A percentile compares a stretch with the other conserved stretches of the same genome.
Conservation (phyloP, 2,113 vertebrate species). For the Penelope pileata region DNA sequence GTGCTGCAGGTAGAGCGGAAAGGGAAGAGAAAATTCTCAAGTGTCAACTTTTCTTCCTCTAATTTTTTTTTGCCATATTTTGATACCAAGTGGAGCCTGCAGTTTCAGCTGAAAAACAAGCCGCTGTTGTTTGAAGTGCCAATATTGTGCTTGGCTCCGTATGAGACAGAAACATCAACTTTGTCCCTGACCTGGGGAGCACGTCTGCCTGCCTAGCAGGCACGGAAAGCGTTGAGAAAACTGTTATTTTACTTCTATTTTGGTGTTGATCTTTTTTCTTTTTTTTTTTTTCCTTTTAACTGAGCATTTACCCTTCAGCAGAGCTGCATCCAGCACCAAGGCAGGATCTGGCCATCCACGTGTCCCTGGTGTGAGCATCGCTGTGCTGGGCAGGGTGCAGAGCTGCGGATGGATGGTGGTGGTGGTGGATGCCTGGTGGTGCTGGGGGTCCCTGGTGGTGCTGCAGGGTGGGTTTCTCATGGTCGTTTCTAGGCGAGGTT, state of each 20-base stretch:
- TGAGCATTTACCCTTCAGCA: not conserved
- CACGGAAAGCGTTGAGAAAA: conserved; percentile 48
- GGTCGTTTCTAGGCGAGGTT: conserved; percentile 52
- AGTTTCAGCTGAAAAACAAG: conserved; percentile 36
- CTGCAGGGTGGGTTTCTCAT: conserved; percentile 34
- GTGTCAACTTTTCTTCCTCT: not conserved
- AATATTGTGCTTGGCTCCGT: conserved; percentile 46
- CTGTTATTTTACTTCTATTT: conserved; percentile 42
- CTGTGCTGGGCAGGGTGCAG: not conserved
- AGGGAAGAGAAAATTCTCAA: not conserved
- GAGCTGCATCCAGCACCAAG: not conserved
- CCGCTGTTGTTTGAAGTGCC: not conserved
- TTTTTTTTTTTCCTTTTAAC: not conserved
- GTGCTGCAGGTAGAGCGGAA: not conserved
- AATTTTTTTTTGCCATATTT: not conserved
- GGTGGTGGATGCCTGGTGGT: no score
- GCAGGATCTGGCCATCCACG: not conserved
- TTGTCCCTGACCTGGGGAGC: conserved; percentile 51
- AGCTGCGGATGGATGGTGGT: no score
- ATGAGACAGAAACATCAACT: conserved; percentile 39
- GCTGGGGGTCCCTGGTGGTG: not conserved
- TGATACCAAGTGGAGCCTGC: not conserved
- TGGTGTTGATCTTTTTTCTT: not conserved
- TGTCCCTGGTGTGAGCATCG: rapidly evolving
- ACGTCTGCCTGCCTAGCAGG: conserved; percentile 51